These are phyloP conservation scores for Drosophila villosipedis DNA, from an alignment of 2,888 invertebrate genomes.

Conservation along the genomic window DNA sequence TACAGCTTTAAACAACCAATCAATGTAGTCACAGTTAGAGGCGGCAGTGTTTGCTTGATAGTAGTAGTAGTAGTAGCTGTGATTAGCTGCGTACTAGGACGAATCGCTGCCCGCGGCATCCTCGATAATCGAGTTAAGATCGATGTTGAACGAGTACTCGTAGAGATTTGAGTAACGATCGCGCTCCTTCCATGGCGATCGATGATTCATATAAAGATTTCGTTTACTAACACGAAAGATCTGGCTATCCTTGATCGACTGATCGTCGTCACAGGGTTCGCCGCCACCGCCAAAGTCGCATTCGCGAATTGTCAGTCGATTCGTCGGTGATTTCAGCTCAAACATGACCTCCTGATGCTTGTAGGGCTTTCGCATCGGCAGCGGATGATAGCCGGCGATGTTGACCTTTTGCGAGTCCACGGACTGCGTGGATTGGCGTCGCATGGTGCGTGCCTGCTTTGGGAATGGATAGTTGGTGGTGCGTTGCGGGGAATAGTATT, in stretches of 20 bases:
- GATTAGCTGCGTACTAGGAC: slow-evolving; percentile 84
- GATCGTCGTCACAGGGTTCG: slow-evolving; percentile 85
- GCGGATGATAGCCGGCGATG: slow-evolving; percentile 82
- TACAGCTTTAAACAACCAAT: slow-evolving; percentile 74
- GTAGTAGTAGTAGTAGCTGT: slow-evolving; percentile 27
- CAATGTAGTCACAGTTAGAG: slow-evolving; percentile 58
- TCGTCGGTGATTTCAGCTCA: slow-evolving; percentile 85
- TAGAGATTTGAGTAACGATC: slow-evolving; percentile 85
- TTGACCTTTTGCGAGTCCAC: slow-evolving; percentile 84
- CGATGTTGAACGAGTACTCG: slow-evolving; percentile 85
- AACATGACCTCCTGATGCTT: slow-evolving; percentile 85
- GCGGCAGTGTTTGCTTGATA: slow-evolving; percentile 54
- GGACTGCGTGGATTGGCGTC: slow-evolving; percentile 84
- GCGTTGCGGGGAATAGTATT: slow-evolving; percentile 85
- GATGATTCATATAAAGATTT: slow-evolving; percentile 85
- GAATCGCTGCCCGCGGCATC: slow-evolving; percentile 85
- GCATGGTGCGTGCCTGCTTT: slow-evolving; percentile 83
- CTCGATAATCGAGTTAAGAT: slow-evolving; percentile 85
- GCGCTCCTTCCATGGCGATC: slow-evolving; percentile 85
- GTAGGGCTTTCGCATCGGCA: slow-evolving; percentile 83
- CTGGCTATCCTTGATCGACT: slow-evolving; percentile 85
- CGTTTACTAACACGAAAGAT: slow-evolving; percentile 86
- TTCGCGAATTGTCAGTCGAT: slow-evolving; percentile 84
- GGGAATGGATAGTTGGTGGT: slow-evolving; percentile 84
- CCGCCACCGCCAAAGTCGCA: slow-evolving; percentile 86